Base-by-base conservation (phyloP, 2,113 vertebrate genomes). In the Urocitellus parryii region DNA sequence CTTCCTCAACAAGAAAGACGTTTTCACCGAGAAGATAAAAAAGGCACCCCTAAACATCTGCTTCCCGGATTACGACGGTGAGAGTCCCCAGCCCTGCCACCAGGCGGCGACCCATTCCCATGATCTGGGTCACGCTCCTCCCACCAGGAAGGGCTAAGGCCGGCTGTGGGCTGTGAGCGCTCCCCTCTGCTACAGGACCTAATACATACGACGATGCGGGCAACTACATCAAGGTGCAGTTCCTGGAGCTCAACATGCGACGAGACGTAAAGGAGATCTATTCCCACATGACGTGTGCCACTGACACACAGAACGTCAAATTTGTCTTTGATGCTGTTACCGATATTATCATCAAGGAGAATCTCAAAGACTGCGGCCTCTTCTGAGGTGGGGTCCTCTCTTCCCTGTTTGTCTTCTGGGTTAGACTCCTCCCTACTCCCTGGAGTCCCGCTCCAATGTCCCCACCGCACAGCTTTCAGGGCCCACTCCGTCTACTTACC, bases 321-420 rank as follows among this genome's bases (percentile, higher is more conserved):
- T 99, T 99, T 78, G 99, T 99, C 98, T 99, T 99, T 25, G 99
- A 99, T 1, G 99, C 99, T 0, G 99, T 99, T 97, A 99, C 99
- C 0, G 99, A 99, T 98, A 99, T 99, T 98, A 99, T 99, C 98
- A 99, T 99, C 99, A 99, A 99, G 98, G 99, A 99, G 98, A 99
- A 99, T 96, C 99, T 99, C 98, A 99, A 99, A 98, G 99, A 99
- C 83, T 99, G 99, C 0, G 99, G 99, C 95, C 99, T 99, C 98
- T 99, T 99, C 98, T 99, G 99, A 98, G 97, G 96, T 80, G 83
- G 96, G 76, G 61, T 63, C 61, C 24, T 63, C 24, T 63, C 61
- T 63, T 27, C 61, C 61, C 61, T 58, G 56, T 58, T 22, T 58
- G 56, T 63, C 61, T 63, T 63, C 61, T 24, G 5, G 61, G 61